Evolutionary conservation across 2,888 invertebrate species (phyloP).

Genomic region (Scaptomyza flava): DNA sequence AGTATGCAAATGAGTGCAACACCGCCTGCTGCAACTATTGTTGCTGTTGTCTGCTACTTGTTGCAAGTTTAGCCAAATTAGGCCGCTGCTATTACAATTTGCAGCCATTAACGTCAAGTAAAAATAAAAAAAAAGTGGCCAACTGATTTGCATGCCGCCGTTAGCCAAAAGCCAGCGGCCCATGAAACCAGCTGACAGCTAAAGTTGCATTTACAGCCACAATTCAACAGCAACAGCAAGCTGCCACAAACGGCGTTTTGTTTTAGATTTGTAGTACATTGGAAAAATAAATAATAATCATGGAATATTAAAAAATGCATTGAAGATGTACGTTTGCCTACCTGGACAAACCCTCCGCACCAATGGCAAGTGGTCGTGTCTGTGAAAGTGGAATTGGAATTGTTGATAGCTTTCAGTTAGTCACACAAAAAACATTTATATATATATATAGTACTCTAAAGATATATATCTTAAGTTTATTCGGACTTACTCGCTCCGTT

Average conservation of each 20-base stretch:
- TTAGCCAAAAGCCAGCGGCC: constrained; percentile 53
- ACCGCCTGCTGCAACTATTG: constrained; percentile 23
- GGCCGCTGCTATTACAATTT: constrained; percentile 73
- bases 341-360: constrained; percentile 84
- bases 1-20: constrained; percentile 27
- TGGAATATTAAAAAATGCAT: constrained; percentile 15
- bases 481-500: constrained; percentile 90
- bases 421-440: constrained; percentile 37
- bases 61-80: constrained; percentile 60
- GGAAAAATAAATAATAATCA: constrained; percentile 22
- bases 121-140: constrained; percentile 53
- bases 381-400: constrained; percentile 74
- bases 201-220: constrained; percentile 9
- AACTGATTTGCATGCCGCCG: constrained; percentile 67
- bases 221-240: constrained; percentile 15
- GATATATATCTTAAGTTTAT: neutral
- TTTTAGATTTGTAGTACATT: constrained; percentile 61
- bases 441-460: constrained; percentile 1
- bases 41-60: constrained; percentile 58
- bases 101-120: constrained; percentile 72
- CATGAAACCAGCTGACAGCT: constrained; percentile 64
- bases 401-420: constrained; percentile 65
- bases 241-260: constrained; percentile 61
- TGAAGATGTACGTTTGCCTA: constrained; percentile 72
- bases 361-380: constrained; percentile 84